Evolutionary conservation across 2,113 vertebrate species (phyloP).

Genomic region (Cervus canadensis): DNA sequence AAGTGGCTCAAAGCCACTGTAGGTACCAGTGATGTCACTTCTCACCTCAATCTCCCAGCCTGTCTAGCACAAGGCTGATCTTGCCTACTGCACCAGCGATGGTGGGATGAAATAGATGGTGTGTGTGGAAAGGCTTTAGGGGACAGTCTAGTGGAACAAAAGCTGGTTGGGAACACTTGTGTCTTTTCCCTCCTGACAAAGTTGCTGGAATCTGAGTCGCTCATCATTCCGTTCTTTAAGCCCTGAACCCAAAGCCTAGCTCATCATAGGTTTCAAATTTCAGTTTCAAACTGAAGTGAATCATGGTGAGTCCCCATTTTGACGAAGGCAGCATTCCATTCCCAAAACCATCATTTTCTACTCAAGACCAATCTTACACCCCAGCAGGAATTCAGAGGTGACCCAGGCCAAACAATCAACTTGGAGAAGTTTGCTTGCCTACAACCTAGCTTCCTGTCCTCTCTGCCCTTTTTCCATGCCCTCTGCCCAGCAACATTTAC

Average conservation of each 20-base stretch:
- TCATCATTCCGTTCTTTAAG: neutral
- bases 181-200: neutral
- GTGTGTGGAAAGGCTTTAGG: neutral
- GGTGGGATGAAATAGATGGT: rapidly evolving
- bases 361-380: neutral
- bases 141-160: rapidly evolving
- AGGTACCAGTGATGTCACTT: neutral
- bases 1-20: neutral
- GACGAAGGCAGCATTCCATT: too few relatives aligned
- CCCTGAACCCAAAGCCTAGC: neutral
- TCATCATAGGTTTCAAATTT: rapidly evolving
- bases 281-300: neutral
- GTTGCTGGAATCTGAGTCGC: neutral
- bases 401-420: too few relatives aligned
- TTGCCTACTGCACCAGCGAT: rapidly evolving
- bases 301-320: neutral
- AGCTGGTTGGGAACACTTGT: neutral
- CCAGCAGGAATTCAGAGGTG: neutral
- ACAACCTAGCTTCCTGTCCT: neutral
- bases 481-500: neutral
- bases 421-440: neutral
- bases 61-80: too few relatives aligned
- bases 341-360: neutral
- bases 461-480: too few relatives aligned
- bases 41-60: neutral